phyloP scores from a whole-genome alignment of 2,113 vertebrate genomes.

The Pachycephala philippinensis region DNA sequence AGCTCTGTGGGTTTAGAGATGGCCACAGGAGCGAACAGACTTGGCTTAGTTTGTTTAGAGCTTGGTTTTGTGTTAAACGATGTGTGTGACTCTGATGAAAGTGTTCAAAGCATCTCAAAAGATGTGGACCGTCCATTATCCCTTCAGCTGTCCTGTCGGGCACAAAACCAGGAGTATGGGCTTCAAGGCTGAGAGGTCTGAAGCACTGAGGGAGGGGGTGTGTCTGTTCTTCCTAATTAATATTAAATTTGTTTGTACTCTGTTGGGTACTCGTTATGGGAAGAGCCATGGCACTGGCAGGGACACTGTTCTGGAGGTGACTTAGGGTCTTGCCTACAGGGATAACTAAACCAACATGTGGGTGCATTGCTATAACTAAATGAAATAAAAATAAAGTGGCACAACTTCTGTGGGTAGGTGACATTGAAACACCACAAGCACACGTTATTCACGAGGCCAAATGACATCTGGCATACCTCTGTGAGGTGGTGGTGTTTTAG shows the following conservation, averaged over 20 bases:
- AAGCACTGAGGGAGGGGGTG: no score
- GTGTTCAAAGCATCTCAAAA: not conserved
- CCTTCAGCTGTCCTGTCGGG: rapidly evolving
- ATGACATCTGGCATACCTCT: not conserved
- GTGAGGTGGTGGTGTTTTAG: not conserved
- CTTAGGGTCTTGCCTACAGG: not conserved
- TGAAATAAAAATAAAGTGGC: not conserved
- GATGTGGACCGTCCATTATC: not conserved
- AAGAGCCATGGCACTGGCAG: not conserved
- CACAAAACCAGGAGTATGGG: not conserved
- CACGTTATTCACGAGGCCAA: rapidly evolving
- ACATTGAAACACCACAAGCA: not conserved
- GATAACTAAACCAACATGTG: not conserved
- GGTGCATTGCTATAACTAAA: not conserved
- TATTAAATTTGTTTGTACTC: not conserved
- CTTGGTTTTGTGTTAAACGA: not conserved
- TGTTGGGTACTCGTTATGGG: not conserved
- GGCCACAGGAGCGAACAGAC: rapidly evolving
- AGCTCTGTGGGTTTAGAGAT: not conserved
- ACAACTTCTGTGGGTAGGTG: not conserved
- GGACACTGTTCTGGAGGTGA: not conserved
- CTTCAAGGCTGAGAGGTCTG: not conserved
- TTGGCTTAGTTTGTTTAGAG: not conserved
- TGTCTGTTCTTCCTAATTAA: not conserved
- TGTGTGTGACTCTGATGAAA: rapidly evolving